Conservation (phyloP, 2,888 invertebrate genomes). For the Pycnomerus fuliginosus region DNA sequence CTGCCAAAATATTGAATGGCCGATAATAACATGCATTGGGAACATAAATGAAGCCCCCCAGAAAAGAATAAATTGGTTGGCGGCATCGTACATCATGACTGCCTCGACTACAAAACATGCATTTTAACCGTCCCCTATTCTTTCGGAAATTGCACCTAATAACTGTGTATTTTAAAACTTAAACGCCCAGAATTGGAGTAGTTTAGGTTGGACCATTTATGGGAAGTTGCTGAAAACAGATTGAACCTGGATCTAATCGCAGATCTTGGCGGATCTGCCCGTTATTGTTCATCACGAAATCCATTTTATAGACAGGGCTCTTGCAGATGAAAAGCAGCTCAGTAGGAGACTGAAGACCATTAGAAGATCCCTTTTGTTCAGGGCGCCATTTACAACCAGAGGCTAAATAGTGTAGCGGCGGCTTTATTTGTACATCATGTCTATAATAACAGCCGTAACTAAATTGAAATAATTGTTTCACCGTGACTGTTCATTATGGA, state of each 20-base stretch:
- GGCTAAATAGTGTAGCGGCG: slow-evolving; percentile 23
- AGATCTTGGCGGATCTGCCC: too few species aligned
- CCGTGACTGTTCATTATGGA: slow-evolving; percentile 15
- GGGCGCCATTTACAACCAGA: slow-evolving; percentile 30
- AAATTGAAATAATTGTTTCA: slow-evolving; percentile 23
- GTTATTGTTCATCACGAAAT: slow-evolving; percentile 6
- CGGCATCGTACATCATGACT: slow-evolving; percentile 31
- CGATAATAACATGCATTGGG: slow-evolving; percentile 36
- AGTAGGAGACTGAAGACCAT: slow-evolving; percentile 28
- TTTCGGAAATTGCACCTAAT: slow-evolving; percentile 33
- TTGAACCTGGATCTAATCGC: too few species aligned
- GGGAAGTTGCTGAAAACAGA: too few species aligned
- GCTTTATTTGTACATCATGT: slow-evolving; percentile 20
- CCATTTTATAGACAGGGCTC: slow-evolving; percentile 15
- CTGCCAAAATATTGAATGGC: slow-evolving; percentile 39
- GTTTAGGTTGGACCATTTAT: too few species aligned
- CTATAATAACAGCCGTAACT: slow-evolving; percentile 22
- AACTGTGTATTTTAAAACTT: slow-evolving; percentile 12
- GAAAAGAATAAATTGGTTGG: slow-evolving; percentile 32
- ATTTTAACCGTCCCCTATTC: slow-evolving; percentile 26
- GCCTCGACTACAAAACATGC: slow-evolving; percentile 27
- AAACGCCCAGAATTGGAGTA: too few species aligned
- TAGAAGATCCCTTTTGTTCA: slow-evolving; percentile 24
- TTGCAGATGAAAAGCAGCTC: slow-evolving; percentile 26
- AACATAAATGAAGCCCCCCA: slow-evolving; percentile 27